Evolutionary conservation across 2,797 vertebrate species (phyloP), one percentile per base, ranked within the genome.

Genomic region (Mastacembelus armatus): DNA sequence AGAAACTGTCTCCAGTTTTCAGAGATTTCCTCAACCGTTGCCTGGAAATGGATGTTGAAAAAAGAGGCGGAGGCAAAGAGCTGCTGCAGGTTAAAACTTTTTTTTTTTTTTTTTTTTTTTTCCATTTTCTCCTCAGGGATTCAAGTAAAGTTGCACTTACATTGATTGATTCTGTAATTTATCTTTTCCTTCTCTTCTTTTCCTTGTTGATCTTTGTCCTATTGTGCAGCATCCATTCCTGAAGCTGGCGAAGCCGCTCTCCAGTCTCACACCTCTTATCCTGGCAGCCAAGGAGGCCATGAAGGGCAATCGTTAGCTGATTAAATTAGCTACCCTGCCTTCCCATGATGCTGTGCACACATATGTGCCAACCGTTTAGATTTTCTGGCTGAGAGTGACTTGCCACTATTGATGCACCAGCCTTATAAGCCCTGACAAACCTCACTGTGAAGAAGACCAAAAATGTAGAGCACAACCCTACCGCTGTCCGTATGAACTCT

Each of bases 241-340:
- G 94, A 99, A 99, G 93, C 88, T 99, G 93, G 97, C 98, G 15
- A 99, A 99, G 91, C 98, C 97, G 24, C 94, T 99, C 58, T 98
- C 97, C 77, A 99, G 97, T 87, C 95, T 99, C 91, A 99, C 97
- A 5, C 98, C 97, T 44, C 94, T 99, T 87, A 99, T 99, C 90
- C 90, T 99, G 92, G 98, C 98, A 82, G 96, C 98, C 92, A 99
- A 99, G 95, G 98, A 99, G 74, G 97, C 97, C 77, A 98, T 99
- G 97, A 99, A 98, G 94, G 97, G 95, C 92, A 98, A 95, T 89
- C 97, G 96, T 90, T 99, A 98, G 91, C 86, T 30, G 71, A 68
- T 3, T 56, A 54, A 51, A 38, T 26, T 29, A 66, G 73, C 74
- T 58, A 42, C 72, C 65, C 77, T 64, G 70, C 88, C 83, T 76